Percentiles rank a stretch among this genome's conserved stretches.
phyloP scores from a whole-genome alignment of 2,113 vertebrate genomes.

The Xerus inauris region DNA sequence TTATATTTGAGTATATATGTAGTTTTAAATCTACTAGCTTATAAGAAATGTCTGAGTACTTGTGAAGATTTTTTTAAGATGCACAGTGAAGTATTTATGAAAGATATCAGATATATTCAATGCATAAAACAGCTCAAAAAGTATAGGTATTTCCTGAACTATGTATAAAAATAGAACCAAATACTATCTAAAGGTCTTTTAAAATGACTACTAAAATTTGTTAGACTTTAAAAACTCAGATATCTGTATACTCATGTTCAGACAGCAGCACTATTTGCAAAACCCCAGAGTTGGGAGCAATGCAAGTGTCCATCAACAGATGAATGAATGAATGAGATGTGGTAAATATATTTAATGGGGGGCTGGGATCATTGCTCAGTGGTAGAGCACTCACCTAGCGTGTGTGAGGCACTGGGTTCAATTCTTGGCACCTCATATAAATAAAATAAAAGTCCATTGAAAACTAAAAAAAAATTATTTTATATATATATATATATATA shows the following conservation, averaged over 20 bases:
- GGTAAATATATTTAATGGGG: neutral
- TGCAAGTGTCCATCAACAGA: neutral
- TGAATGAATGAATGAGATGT: neutral
- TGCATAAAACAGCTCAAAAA: constrained; percentile 4
- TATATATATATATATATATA: too few species aligned
- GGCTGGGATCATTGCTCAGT: too few species aligned
- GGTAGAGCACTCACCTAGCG: too few species aligned
- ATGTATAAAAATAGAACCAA: constrained; percentile 10
- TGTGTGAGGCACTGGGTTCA: too few species aligned
- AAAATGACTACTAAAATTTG: neutral
- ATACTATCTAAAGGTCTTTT: constrained; percentile 22
- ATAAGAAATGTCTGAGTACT: neutral
- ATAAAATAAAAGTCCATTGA: too few species aligned
- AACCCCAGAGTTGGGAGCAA: neutral
- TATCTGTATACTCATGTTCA: neutral
- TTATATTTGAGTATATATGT: neutral
- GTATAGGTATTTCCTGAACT: constrained; percentile 7
- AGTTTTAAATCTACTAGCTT: neutral
- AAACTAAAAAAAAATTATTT: too few species aligned
- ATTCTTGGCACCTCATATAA: too few species aligned
- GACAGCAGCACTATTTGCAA: neutral
- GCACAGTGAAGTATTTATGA: neutral
- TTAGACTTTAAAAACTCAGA: neutral
- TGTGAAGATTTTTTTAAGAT: constrained; percentile 2
- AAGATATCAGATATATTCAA: neutral